Evolutionary conservation across 2,888 invertebrate genomes (phyloP), one percentile per base, ranked within the genome.

Genomic region (Yponomeuta malinellus): DNA sequence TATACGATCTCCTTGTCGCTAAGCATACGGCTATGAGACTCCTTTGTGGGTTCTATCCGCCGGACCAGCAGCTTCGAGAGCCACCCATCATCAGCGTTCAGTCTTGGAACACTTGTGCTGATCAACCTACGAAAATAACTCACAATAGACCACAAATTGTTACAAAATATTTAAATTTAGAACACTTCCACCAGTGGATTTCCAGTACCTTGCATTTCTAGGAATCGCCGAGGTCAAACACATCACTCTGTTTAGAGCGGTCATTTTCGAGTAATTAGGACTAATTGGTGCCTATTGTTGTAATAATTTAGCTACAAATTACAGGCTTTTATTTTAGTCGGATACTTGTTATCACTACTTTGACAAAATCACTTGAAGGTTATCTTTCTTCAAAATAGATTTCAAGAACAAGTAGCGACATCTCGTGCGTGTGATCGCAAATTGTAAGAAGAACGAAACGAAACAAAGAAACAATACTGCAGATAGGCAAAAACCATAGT

Each of bases 1-100:
- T 98, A 99, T 79, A 99, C 96, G 72, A 96, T 95, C 89, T 99
- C 99, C 89, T 98, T 98, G 89, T 98, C 98, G 79, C 98, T 98
- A 69, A 99, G 94, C 95, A 98, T 97, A 75, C 98, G 96, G 81
- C 99, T 99, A 88, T 99, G 99, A 3, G 98, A 96, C 85, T 98
- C 98, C 87, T 98, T 98, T 2, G 98, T 97, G 6, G 98, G 97
- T 83, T 98, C 98, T 82, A 98, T 97, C 85, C 96, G 97, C 74
- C 98, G 94, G 66, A 98, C 98, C 79, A 98, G 92, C 74, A 98
- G 90, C 87, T 97, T 98, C 76, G 96, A 97, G 72, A 98, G 91
- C 97, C 98, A 98, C 77, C 97, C 95, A 90, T 97, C 97, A 73
- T 93, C 93, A 33, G 91, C 86, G 72, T 82, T 89, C 72, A 85